Conservation (phyloP, 2,888 invertebrate genomes). For the Sesamia inferens region DNA sequence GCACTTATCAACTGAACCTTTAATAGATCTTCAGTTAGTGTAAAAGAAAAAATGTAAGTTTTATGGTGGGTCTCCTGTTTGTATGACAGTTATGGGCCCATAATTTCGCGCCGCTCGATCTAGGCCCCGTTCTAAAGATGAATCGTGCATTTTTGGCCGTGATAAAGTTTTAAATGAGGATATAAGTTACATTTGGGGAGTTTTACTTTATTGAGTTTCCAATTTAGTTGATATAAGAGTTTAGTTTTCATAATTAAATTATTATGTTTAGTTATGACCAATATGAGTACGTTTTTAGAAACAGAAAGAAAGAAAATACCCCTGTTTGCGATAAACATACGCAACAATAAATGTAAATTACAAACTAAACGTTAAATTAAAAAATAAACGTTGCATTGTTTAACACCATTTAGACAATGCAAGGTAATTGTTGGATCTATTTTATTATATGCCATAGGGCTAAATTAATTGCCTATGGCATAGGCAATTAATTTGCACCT, state of each 20-base stretch:
- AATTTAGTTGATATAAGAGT: neutral
- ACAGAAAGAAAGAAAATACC: too few relatives aligned
- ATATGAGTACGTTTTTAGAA: too few relatives aligned
- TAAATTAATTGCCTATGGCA: neutral
- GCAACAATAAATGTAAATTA: too few relatives aligned
- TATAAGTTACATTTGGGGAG: constrained; percentile 29
- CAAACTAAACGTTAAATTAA: too few relatives aligned
- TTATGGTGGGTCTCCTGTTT: constrained; percentile 38
- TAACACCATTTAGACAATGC: too few relatives aligned
- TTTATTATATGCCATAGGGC: too few relatives aligned
- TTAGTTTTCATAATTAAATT: neutral
- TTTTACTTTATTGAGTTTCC: constrained; percentile 18
- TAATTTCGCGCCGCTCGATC: constrained; percentile 44
- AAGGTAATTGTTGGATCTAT: too few relatives aligned
- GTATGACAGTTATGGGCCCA: constrained; percentile 59
- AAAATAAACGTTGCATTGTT: too few relatives aligned
- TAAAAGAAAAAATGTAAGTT: constrained; percentile 43
- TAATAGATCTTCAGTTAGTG: constrained; percentile 37
- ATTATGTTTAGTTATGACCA: too few relatives aligned
- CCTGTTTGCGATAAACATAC: too few relatives aligned
- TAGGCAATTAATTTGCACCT: neutral
- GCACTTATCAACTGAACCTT: constrained; percentile 8
- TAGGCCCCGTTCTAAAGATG: constrained; percentile 44
- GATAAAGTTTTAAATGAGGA: constrained; percentile 52
- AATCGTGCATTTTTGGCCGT: constrained; percentile 44